Evolutionary conservation across 2,888 invertebrate genomes (phyloP), one percentile per base, ranked within the genome.

Genomic region (Meteorus colon): DNA sequence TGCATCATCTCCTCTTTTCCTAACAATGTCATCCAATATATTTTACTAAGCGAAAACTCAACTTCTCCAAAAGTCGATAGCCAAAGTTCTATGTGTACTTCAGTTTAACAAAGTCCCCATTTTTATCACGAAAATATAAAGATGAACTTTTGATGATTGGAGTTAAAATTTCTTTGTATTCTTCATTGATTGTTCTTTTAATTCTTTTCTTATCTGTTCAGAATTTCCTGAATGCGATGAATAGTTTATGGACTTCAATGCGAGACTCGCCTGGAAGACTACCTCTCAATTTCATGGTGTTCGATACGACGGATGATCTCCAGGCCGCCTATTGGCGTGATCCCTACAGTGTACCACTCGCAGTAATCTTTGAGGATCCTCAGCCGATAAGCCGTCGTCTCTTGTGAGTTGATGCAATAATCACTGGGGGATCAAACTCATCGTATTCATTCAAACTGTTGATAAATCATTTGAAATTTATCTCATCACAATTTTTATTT

Each of bases 241-340:
- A 94, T 88, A 87, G 86, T 3, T 87, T 94, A 73, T 92, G 94
- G 89, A 85, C 90, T 70, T 91, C 91, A n/a, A 91, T 91, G 88
- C 90, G 90, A 84, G 86, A 89, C 75, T 86, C 86, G 77, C 91
- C 91, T 0, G 90, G 90, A 29, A 91, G 92, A 82, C 90, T 91
- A 75, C 91, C 92, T 14, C 92, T 95, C 84, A 91, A 91, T 82
- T 95, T 94, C 92, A 89, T 92, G 78, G 91, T 92, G 74, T 95
- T 93, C 88, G 91, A 92, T 81, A 92, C 93, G 79, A 92, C 92
- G 79, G 93, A 93, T 62, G 94, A 94, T 71, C 91, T 95, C 70
- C 92, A 94, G 81, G 92, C 93, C 55, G 93, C 93, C 0, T 95
- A 95, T 86, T 93, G 93, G 92, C 91, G 91, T 78, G 92, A 94